A percentile compares a stretch with the other conserved stretches of the same genome.
Conservation (phyloP, 2,797 vertebrate genomes). For the Mareca strepera region DNA sequence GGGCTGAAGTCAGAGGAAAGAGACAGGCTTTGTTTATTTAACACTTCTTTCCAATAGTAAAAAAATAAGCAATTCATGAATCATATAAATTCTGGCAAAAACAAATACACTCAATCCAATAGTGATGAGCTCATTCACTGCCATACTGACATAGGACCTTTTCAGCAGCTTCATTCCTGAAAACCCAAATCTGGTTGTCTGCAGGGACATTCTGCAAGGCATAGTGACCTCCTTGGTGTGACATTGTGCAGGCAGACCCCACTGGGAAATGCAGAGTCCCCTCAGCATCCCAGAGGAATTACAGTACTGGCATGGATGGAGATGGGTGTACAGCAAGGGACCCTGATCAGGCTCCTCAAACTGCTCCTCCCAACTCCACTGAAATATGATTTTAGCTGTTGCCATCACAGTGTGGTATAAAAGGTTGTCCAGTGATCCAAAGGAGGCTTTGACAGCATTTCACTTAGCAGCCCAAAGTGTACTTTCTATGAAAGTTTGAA, state of each 20-base stretch:
- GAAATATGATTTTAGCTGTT: background rate
- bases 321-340: accelerated
- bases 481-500: background rate
- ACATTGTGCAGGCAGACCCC: accelerated
- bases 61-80: conserved; percentile 48
- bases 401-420: too few relatives aligned
- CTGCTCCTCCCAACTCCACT: accelerated
- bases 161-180: conserved; percentile 7
- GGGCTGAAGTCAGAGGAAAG: background rate
- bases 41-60: conserved; percentile 52
- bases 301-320: background rate
- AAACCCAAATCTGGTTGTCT: background rate
- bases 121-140: conserved; percentile 29
- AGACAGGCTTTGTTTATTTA: background rate
- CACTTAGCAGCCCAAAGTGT: background rate
- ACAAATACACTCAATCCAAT: conserved; percentile 19
- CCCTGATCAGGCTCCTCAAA: background rate
- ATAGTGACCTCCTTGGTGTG: accelerated
- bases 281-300: background rate
- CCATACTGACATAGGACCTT: background rate
- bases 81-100: conserved; percentile 59
- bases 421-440: background rate
- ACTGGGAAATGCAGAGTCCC: background rate
- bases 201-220: background rate
- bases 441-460: background rate